Evolutionary conservation across 2,888 invertebrate species (phyloP), one percentile per base, ranked within the genome.

Genomic region (Seira ritae): DNA sequence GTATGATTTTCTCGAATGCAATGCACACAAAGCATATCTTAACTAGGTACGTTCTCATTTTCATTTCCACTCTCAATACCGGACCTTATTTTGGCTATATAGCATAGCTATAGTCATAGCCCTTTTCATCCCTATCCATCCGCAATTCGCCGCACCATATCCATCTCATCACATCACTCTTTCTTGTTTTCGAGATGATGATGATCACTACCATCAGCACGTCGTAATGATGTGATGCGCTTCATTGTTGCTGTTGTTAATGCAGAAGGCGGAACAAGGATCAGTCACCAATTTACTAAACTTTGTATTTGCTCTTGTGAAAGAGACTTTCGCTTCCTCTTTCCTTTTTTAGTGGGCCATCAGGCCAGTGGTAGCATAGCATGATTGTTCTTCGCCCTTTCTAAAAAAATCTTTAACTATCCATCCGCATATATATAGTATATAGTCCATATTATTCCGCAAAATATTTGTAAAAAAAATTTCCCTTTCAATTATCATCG

Each of bases 291-390:
- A 42, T 42, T 12, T 12, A 42, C 12, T 42, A 6, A 6, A 42
- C 12, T 42, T 42, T 42, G 42, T 42, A 12, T 42, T 12, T 42
- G 42, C 12, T n/a, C n/a, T 42, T 42, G 12, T 6, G 12, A 42
- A 42, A 42, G 12, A 42, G 6, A 12, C 42, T 42, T 42, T 65
- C 65, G 46, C 20, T 24, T 55, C 66, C 74, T 42, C 46, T 74
- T 73, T 60, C 37, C 31, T 62, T 37, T 17, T 62, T 81, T 81
- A 81, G 80, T 81, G 70, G 80, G 80, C 80, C 80, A 81, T 24
- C 80, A 71, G 80, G 75, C 50, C 80, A 80, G 69, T 74, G 46
- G 74, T 80, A 74, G n/a, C n/a, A n/a, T 73, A 68, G 68, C 73
- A 72, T 73, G 80, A 31, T 73, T 50, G 69, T 20, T 74, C 60